phyloP scores from a whole-genome alignment of 2,113 vertebrate species.

The Oncorhynchus tshawytscha region DNA sequence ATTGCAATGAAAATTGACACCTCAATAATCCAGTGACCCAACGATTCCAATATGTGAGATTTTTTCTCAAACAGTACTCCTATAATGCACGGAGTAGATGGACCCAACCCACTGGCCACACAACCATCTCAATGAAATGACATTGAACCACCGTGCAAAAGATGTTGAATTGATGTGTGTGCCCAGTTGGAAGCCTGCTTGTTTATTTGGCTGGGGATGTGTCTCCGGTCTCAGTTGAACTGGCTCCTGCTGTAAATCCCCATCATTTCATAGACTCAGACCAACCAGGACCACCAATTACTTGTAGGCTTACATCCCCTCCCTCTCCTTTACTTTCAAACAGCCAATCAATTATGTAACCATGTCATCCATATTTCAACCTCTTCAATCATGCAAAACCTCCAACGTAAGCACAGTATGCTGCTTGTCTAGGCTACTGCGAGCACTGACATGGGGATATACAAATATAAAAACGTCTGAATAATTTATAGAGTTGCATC shows the following conservation, averaged over 20 bases:
- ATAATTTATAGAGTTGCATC: no score
- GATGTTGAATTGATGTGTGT: no score
- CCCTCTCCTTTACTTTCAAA: constrained; percentile 1
- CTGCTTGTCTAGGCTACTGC: neutral
- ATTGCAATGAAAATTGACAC: neutral
- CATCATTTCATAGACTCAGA: constrained; percentile 12
- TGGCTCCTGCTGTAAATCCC: neutral
- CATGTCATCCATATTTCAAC: constrained; percentile 25
- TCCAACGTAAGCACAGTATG: neutral
- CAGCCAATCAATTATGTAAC: constrained; percentile 44
- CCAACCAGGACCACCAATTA: neutral
- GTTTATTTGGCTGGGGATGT: constrained; percentile 7
- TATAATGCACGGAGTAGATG: neutral
- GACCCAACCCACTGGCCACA: neutral
- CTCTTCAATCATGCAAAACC: constrained; percentile 25
- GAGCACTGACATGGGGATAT: no score
- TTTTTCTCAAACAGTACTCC: neutral
- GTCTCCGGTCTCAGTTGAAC: constrained; percentile 24
- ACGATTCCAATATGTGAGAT: neutral
- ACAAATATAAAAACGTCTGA: no score
- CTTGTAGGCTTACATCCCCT: no score
- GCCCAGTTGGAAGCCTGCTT: neutral
- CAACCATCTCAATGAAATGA: no score
- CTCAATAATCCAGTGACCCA: neutral
- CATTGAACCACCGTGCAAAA: no score